phyloP scores from a whole-genome alignment of 1,140 invertebrate genomes.

The Eciton burchellii region DNA sequence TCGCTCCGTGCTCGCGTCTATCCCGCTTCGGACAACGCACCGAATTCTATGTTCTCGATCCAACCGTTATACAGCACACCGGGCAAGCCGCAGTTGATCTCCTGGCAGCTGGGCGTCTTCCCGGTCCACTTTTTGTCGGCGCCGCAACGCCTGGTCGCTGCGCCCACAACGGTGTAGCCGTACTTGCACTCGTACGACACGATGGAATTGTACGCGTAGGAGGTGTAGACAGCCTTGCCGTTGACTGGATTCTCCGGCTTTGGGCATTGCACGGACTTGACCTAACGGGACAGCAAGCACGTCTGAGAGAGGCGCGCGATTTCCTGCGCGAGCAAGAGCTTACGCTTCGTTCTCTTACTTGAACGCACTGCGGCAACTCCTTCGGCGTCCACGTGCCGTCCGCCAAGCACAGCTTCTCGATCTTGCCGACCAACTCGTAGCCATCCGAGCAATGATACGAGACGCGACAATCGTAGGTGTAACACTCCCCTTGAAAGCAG shows the following conservation, averaged over 20 bases:
- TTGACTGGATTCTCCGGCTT: constrained; percentile 95
- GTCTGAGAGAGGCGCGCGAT: not conserved
- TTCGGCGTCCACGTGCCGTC: constrained; percentile 96
- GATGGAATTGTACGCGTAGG: constrained; percentile 97
- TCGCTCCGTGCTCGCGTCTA: not conserved
- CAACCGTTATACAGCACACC: constrained; percentile 97
- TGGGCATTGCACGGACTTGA: constrained; percentile 95
- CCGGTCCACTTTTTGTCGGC: constrained; percentile 97
- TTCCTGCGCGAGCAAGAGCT: not conserved
- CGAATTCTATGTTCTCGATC: constrained; percentile 95
- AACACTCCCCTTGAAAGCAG: constrained; percentile 90
- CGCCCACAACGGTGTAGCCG: constrained; percentile 95
- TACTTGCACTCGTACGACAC: constrained; percentile 97
- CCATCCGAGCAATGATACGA: constrained; percentile 97
- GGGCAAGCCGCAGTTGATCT: constrained; percentile 97
- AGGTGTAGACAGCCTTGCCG: constrained; percentile 96
- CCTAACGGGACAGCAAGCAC: constrained; percentile 80
- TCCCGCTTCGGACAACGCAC: constrained; percentile 67
- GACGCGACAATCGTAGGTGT: constrained; percentile 96
- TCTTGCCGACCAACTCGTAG: constrained; percentile 95
- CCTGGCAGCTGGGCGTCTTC: constrained; percentile 94
- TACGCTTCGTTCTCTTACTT: constrained; percentile 83
- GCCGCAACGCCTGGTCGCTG: constrained; percentile 94
- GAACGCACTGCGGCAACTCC: constrained; percentile 95
- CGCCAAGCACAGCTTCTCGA: constrained; percentile 93